phyloP scores from a whole-genome alignment of 2,797 vertebrate species.

The Sebastes variabilis region DNA sequence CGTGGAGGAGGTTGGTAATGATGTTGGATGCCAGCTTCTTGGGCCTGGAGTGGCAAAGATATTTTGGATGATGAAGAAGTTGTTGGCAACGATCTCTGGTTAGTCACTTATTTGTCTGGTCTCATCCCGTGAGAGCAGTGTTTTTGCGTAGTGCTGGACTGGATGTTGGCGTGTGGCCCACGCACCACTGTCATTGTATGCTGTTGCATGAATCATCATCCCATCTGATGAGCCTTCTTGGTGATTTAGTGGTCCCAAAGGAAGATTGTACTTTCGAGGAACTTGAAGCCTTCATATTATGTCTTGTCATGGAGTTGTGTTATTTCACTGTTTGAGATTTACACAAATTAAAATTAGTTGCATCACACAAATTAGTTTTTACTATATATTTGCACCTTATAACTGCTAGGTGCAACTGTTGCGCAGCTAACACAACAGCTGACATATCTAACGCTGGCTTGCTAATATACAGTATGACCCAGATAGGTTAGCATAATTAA shows the following conservation, averaged over 20 bases:
- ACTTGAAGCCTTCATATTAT: background rate
- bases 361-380: background rate
- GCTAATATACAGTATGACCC: background rate
- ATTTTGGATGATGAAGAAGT: background rate
- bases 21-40: background rate
- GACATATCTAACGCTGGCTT: background rate
- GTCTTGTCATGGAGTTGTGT: background rate
- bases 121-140: background rate
- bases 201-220: slow-evolving; percentile 10
- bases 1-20: slow-evolving; percentile 8
- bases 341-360: background rate
- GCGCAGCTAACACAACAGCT: background rate
- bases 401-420: background rate
- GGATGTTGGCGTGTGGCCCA: background rate
- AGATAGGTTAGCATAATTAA: background rate
- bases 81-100: background rate
- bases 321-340: background rate
- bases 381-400: background rate
- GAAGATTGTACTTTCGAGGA: background rate
- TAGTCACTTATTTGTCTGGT: slow-evolving; percentile 7
- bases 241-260: background rate
- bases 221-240: background rate
- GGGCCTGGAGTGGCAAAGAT: background rate
- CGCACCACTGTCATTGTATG: background rate
- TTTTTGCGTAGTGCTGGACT: background rate